Evolutionary conservation across 2,113 vertebrate genomes (phyloP).

Genomic region (Megaceryle maxima): DNA sequence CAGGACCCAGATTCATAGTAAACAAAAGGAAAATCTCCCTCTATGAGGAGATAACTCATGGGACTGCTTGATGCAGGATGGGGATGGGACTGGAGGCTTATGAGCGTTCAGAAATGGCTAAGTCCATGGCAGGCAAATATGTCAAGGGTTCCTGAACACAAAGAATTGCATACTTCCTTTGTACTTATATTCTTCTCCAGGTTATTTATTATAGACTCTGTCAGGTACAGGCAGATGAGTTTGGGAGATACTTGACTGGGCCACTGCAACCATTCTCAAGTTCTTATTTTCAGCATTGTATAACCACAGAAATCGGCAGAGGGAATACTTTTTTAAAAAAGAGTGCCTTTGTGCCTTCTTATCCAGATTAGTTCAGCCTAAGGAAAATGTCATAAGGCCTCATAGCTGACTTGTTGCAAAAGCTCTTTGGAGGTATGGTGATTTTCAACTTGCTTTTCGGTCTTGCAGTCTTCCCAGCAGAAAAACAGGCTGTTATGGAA

Average conservation of each 20-base stretch:
- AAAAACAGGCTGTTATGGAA: not conserved
- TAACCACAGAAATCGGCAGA: not conserved
- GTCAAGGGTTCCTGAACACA: not conserved
- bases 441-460: not conserved
- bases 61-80: not conserved
- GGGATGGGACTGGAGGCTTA: not conserved
- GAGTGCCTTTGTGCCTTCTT: not conserved
- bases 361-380: not conserved
- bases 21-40: constrained; percentile 1
- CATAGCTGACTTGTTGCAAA: not conserved
- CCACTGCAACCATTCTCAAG: not conserved
- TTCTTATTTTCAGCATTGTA: not conserved
- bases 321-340: not conserved
- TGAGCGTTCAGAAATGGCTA: not conserved
- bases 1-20: not conserved
- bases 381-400: not conserved
- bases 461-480: not conserved
- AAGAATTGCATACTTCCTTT: not conserved
- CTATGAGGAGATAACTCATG: accelerated
- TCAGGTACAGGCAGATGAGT: not conserved
- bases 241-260: not conserved
- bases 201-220: not conserved
- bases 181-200: not conserved
- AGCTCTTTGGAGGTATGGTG: not conserved
- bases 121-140: not conserved